Percentiles rank a stretch among this genome's conserved stretches.
Conservation (phyloP, 2,888 invertebrate species). For the Lasioglossum figueresi region DNA sequence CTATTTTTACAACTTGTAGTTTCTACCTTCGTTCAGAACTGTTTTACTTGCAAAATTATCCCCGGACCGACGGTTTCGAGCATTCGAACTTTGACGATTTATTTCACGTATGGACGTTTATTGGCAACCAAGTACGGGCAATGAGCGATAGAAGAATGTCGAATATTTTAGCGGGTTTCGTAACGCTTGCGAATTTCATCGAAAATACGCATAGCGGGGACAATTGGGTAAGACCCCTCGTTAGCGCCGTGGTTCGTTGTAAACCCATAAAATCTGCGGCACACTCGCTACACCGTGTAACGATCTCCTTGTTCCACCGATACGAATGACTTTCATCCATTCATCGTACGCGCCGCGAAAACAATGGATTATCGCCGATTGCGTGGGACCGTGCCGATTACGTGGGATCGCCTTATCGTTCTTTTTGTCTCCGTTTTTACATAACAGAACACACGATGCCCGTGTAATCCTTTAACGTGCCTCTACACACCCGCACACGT, state of each 20-base stretch:
- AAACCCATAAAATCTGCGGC: not conserved
- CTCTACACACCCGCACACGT: too few relatives aligned
- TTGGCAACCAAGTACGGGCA: not conserved
- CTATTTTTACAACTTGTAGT: not conserved
- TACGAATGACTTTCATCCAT: constrained; percentile 26
- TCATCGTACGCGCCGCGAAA: constrained; percentile 17
- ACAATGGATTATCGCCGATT: constrained; percentile 35
- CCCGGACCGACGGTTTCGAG: not conserved
- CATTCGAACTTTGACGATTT: not conserved
- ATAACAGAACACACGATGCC: constrained; percentile 3
- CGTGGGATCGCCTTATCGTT: constrained; percentile 18
- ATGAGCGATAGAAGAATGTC: not conserved
- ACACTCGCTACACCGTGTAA: not conserved
- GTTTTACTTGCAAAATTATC: not conserved
- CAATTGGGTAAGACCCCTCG: not conserved
- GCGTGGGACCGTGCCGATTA: constrained; percentile 30
- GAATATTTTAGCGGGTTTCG: not conserved
- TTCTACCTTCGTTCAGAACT: not conserved
- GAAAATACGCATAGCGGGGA: not conserved
- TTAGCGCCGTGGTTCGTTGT: not conserved
- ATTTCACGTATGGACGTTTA: not conserved
- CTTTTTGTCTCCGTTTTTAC: constrained; percentile 19
- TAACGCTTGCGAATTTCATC: not conserved
- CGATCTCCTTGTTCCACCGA: constrained; percentile 6
- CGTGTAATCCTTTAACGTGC: constrained; percentile 7